A percentile compares a stretch with the other conserved stretches of the same genome.
Evolutionary conservation across 2,797 vertebrate species (phyloP).

Genomic region (Pangasius sanitwongsei): DNA sequence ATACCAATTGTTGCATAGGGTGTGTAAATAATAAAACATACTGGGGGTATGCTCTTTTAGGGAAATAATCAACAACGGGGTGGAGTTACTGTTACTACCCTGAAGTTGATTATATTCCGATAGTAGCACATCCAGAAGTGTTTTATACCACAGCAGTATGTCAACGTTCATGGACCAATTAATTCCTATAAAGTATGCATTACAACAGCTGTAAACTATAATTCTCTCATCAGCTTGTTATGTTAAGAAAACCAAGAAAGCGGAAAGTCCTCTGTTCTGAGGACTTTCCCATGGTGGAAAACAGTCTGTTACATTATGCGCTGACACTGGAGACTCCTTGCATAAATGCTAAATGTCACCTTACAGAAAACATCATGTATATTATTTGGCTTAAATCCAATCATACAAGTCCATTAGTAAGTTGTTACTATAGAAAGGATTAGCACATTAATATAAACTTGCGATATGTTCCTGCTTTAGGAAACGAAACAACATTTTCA

Average conservation of each 20-base stretch:
- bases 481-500: not conserved
- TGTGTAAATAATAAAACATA: not conserved
- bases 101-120: not conserved
- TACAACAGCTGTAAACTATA: not conserved
- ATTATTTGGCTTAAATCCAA: not conserved
- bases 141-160: not conserved
- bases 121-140: not conserved
- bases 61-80: not conserved
- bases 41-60: not conserved
- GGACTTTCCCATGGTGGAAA: not conserved
- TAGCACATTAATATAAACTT: not conserved
- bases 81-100: not conserved
- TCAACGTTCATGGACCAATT: not conserved
- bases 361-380: not conserved
- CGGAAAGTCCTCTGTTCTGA: not conserved
- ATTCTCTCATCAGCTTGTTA: not conserved
- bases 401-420: not conserved
- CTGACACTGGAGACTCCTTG: not conserved
- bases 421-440: not conserved
- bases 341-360: not conserved
- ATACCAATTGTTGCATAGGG: not conserved
- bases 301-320: not conserved
- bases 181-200: not conserved
- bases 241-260: not conserved
- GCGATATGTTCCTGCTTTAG: no score